Evolutionary conservation across 2,113 vertebrate species (phyloP), one percentile per base, ranked within the genome.

Genomic region (Nerophis ophidion): DNA sequence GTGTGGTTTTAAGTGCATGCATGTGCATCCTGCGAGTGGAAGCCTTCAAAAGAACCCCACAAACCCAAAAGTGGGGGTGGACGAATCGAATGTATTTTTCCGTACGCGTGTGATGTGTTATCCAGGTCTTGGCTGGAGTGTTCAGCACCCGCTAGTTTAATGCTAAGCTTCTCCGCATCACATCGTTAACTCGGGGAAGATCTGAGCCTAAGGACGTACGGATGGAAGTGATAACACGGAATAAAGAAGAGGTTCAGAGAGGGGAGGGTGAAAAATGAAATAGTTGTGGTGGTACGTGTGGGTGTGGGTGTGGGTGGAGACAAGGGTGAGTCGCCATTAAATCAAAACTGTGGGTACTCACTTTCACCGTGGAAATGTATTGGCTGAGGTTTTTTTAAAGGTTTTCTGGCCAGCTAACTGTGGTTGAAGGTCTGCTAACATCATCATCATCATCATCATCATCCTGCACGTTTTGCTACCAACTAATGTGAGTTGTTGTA

Each of bases 111-210:
- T 69, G 56, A 72, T 64, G 51, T 51, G 52, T 69, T 72, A 48
- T 78, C 63, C 73, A 76, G 71, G 48, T 61, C 67, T 71, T 44
- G 72, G 71, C 61, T 16, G 26, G 4, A 26, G 26, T 38, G 52
- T 51, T 65, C 71, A 63, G 62, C 12, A 11, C 47, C 61, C 65
- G 49, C 52, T 65, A 35, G 61, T 66, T 65, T 63, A 49, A 62
- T 42, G 34, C 76, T 60, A 62, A 71, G 76, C 67, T 71, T 63
- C 66, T 71, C 71, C 61, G 60, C 70, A 66, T 80, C 86, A 87
- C 84, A 60, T 86, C 84, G 80, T 87, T 72, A 87, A 66, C 70
- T 57, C 57, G 56, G 73, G 67, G 68, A 67, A 77, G 72, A 81
- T 80, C 68, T 67, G 72, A 80, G 60, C 61, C 72, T 80, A 70